A percentile compares a stretch with the other conserved stretches of the same genome.
Evolutionary conservation across 1,140 invertebrate species (phyloP).

Genomic region (Gryon sp.): DNA sequence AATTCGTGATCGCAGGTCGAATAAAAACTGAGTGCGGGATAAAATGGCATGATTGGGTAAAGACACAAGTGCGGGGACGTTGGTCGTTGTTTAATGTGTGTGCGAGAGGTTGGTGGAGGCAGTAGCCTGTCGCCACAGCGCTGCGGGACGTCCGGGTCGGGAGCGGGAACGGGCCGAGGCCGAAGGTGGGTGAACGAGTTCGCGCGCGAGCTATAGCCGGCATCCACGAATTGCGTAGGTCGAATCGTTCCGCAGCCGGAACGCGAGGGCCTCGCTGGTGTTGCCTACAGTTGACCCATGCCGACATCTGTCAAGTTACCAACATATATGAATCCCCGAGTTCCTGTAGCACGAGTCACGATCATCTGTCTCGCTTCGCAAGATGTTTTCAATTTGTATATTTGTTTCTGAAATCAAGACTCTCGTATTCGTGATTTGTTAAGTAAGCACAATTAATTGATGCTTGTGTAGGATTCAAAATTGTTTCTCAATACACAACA

Average conservation of each 20-base stretch:
- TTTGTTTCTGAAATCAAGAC: slow-evolving; percentile 27
- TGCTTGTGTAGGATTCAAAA: not conserved
- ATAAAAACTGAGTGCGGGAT: slow-evolving; percentile 57
- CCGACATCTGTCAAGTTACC: not conserved
- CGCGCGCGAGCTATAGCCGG: slow-evolving; percentile 48
- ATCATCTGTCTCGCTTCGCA: too few relatives aligned
- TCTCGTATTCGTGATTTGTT: too few relatives aligned
- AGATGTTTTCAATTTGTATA: slow-evolving; percentile 3
- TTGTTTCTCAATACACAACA: too few relatives aligned
- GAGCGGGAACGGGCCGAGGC: slow-evolving; percentile 69
- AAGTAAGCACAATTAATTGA: too few relatives aligned
- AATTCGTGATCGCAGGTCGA: slow-evolving; percentile 40
- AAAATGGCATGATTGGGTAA: slow-evolving; percentile 50
- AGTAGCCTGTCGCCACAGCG: slow-evolving; percentile 33
- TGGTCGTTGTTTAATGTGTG: slow-evolving; percentile 53
- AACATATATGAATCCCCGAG: not conserved
- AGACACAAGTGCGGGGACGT: slow-evolving; percentile 57
- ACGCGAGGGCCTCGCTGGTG: slow-evolving; percentile 3
- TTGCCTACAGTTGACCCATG: not conserved
- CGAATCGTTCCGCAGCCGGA: slow-evolving; percentile 47
- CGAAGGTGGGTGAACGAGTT: slow-evolving; percentile 79
- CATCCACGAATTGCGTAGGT: slow-evolving; percentile 61
- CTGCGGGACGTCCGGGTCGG: slow-evolving; percentile 30
- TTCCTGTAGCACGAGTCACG: slow-evolving; percentile 1
- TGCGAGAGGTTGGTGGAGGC: slow-evolving; percentile 43